Base-by-base conservation (phyloP, 2,888 invertebrate genomes). In the Acrocera orbiculus region DNA sequence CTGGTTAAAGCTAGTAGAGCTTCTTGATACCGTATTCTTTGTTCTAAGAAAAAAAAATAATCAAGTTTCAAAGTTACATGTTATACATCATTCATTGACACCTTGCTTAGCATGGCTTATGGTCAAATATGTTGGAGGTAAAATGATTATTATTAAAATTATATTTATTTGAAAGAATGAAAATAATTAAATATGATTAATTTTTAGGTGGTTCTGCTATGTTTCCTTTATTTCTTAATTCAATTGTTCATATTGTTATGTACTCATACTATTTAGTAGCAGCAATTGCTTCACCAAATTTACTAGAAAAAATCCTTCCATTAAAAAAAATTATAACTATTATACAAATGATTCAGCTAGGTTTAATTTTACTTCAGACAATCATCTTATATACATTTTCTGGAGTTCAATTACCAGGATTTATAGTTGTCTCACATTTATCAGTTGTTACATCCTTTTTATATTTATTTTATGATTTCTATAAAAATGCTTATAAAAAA, bases 311-410 rank as follows among this genome's bases (percentile, higher is more conserved):
- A 39, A 55, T 78, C 25, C 51, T 51, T 33, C 68, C 66, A 38
- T 66, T 73, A 51, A 81, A 81, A 53, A 67, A 66, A 47, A 64
- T 64, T 55, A 56, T 70, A 16, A 70, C 70, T 3, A 53, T 66
- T 17, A 54, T 76, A 44, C 81, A 81, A 59, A 71, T 81, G 76
- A 69, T 70, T 5, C 79, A 80, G 55, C 77, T 80, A 45, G 62
- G 63, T 2, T 39, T 77, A n/a, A 63, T 79, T 54, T 48, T 76
- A n/a, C n/a, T n/a, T n/a, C n/a, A n/a, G n/a, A n/a, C n/a, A n/a
- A n/a, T n/a, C n/a, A n/a, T n/a, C n/a, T n/a, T n/a, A n/a, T n/a
- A n/a, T n/a, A n/a, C n/a, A n/a, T n/a, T n/a, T n/a, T n/a, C n/a
- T n/a, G n/a, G n/a, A n/a, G n/a, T n/a, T n/a, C n/a, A n/a, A n/a